Percentiles rank a stretch among this genome's conserved stretches.
Evolutionary conservation across 2,797 vertebrate species (phyloP).

Genomic region (Chloroceryle amazona): DNA sequence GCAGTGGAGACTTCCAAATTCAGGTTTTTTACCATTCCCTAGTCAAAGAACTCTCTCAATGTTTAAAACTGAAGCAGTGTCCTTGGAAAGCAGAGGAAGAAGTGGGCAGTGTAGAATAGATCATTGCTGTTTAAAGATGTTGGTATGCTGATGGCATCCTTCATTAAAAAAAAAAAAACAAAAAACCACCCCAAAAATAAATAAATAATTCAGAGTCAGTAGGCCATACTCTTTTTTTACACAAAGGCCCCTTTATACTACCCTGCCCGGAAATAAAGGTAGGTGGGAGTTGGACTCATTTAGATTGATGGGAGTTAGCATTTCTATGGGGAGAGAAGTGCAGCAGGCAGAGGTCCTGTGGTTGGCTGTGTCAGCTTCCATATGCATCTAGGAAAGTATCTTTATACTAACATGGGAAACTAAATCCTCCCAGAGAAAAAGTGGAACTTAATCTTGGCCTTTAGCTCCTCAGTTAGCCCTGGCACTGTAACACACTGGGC

Average conservation of each 20-base stretch:
- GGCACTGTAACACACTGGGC: background rate
- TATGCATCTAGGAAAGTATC: background rate
- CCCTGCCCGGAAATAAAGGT: background rate
- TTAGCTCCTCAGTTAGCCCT: slow-evolving; percentile 30
- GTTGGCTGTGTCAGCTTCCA: slow-evolving; percentile 24
- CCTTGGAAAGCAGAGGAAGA: background rate
- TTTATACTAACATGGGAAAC: slow-evolving; percentile 25
- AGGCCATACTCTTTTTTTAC: background rate
- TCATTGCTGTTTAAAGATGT: background rate
- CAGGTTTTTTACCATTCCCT: background rate
- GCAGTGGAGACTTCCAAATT: background rate
- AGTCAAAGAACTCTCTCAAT: background rate
- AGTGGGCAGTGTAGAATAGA: background rate
- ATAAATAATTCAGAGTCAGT: background rate
- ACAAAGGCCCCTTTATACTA: background rate
- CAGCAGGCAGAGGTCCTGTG: background rate
- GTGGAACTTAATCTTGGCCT: slow-evolving; percentile 43
- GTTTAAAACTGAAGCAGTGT: background rate
- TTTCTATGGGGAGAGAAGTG: slow-evolving; percentile 3
- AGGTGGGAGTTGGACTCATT: background rate
- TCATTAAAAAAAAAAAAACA: background rate
- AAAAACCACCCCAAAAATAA: background rate
- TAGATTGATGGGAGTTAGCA: background rate
- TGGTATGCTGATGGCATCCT: background rate
- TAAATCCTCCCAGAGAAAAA: slow-evolving; percentile 43